Evolutionary conservation across 1,140 invertebrate genomes (phyloP).

Genomic region (Leguminivora glycinivorella): DNA sequence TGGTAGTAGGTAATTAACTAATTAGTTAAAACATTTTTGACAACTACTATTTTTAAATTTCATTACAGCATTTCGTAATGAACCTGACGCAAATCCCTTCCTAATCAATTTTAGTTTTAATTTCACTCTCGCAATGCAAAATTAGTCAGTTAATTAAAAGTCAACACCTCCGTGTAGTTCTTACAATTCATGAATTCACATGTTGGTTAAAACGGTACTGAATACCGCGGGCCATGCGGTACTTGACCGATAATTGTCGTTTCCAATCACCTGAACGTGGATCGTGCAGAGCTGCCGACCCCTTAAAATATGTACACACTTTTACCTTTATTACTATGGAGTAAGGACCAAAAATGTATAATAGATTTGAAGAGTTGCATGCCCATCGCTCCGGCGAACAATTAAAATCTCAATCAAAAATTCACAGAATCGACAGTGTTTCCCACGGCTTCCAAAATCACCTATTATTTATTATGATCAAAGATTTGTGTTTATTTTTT

Average conservation of each 20-base stretch:
- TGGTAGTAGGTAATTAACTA: no score
- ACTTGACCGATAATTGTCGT: slow-evolving; percentile 43
- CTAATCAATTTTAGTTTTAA: not conserved
- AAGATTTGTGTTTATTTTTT: slow-evolving; percentile 11
- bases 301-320: not conserved
- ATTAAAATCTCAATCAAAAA: slow-evolving; percentile 54
- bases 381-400: slow-evolving; percentile 45
- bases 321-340: not conserved
- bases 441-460: slow-evolving; percentile 53
- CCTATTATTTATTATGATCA: slow-evolving; percentile 24
- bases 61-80: not conserved
- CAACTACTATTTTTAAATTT: not conserved
- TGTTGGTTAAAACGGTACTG: slow-evolving; percentile 19
- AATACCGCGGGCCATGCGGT: slow-evolving; percentile 30
- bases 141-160: slow-evolving; percentile 6
- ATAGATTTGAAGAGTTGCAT: slow-evolving; percentile 40
- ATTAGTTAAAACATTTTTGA: no score
- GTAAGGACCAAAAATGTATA: not conserved
- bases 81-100: not conserved
- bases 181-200: slow-evolving; percentile 17
- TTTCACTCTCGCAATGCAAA: not conserved
- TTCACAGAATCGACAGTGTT: slow-evolving; percentile 51
- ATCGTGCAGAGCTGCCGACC: slow-evolving; percentile 35
- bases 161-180: slow-evolving; percentile 2
- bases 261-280: slow-evolving; percentile 45